phyloP scores from a whole-genome alignment of 2,888 invertebrate species.

The Lydus trimaculatus region DNA sequence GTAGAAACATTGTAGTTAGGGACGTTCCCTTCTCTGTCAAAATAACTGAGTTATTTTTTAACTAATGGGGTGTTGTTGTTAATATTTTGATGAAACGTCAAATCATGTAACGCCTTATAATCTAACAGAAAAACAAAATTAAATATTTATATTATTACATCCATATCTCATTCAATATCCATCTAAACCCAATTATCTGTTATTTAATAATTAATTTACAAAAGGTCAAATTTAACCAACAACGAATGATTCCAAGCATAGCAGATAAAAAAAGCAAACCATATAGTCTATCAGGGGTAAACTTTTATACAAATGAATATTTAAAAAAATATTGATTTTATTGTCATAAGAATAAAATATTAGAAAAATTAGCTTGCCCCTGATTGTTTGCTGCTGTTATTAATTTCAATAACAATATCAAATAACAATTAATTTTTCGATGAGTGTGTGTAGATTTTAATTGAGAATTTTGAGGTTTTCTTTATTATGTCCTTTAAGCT shows the following conservation, averaged over 20 bases:
- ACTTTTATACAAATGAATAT: slow-evolving; percentile 3
- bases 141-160: slow-evolving; percentile 1
- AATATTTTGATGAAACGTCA: slow-evolving; percentile 13
- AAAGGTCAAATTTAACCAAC: slow-evolving; percentile 18
- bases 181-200: not conserved
- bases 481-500: not conserved
- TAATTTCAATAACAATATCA: slow-evolving; percentile 17
- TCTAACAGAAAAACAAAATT: not conserved
- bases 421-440: slow-evolving; percentile 23
- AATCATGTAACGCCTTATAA: slow-evolving; percentile 4
- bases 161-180: not conserved
- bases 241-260: slow-evolving; percentile 19
- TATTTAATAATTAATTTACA: slow-evolving; percentile 6
- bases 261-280: slow-evolving; percentile 20
- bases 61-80: not conserved
- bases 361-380: slow-evolving; percentile 14
- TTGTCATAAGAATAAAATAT: not conserved
- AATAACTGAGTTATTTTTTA: not conserved
- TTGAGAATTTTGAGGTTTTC: slow-evolving; percentile 22
- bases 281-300: slow-evolving; percentile 22
- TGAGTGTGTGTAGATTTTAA: slow-evolving; percentile 32
- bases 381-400: slow-evolving; percentile 23
- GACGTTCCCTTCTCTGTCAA: not conserved
- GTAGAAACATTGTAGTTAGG: not conserved
- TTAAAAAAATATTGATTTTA: not conserved